Evolutionary conservation across 2,113 vertebrate species (phyloP).

Genomic region (Isurus oxyrinchus): DNA sequence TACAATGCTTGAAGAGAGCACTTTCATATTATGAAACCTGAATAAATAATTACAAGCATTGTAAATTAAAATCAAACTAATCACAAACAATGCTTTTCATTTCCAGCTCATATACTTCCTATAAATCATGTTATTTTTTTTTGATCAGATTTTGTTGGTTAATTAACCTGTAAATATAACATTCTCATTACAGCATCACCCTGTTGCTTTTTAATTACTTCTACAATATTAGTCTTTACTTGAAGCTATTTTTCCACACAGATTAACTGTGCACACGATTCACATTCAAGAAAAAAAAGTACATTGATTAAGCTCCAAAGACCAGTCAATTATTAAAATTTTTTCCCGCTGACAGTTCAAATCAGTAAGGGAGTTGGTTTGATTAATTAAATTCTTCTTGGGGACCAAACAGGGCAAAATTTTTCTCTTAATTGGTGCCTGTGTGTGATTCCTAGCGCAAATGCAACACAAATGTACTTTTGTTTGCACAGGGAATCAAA

Average conservation of each 20-base stretch:
- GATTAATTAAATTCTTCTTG: constrained; percentile 37
- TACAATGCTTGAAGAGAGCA: background rate
- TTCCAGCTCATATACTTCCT: constrained; percentile 36
- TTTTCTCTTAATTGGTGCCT: constrained; percentile 18
- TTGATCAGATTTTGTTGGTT: constrained; percentile 29
- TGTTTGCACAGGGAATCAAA: constrained; percentile 28
- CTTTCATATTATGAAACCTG: constrained; percentile 19
- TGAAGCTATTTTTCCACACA: constrained; percentile 16
- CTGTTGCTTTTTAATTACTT: constrained; percentile 36
- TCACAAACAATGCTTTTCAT: constrained; percentile 29
- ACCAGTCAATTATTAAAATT: constrained; percentile 29
- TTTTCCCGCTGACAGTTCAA: constrained; percentile 36
- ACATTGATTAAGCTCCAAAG: constrained; percentile 37
- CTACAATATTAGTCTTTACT: constrained; percentile 34
- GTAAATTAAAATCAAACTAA: constrained; percentile 30
- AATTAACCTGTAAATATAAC: constrained; percentile 36
- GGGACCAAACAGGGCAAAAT: background rate
- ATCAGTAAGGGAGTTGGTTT: constrained; percentile 36
- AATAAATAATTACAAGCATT: constrained; percentile 34
- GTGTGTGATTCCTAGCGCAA: background rate
- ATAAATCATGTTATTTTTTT: constrained; percentile 30
- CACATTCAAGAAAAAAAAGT: constrained; percentile 6
- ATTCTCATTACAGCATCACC: constrained; percentile 32
- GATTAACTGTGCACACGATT: background rate
- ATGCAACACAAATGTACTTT: constrained; percentile 4